Evolutionary conservation across 2,113 vertebrate species (phyloP), one percentile per base, ranked within the genome.

Genomic region (Strigops habroptila): DNA sequence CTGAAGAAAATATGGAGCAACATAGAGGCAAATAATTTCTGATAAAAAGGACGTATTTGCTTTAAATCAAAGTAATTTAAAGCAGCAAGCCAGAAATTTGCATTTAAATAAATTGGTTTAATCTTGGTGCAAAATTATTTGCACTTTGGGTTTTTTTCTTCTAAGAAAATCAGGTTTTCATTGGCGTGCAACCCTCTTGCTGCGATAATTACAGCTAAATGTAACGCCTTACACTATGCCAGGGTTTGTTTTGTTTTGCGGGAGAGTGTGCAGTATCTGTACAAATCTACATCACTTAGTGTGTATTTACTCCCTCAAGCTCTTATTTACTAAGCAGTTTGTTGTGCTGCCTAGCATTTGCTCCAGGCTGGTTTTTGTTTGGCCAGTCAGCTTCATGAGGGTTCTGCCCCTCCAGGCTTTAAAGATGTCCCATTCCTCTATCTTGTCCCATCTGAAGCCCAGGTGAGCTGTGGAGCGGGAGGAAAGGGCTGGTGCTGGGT

Each of bases 301-400:
- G 31, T 15, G 7, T 13, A 12, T 65, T 86, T 74, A 62, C 14
- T 80, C 53, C 77, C 35, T 28, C 2, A 0, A 33, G 49, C 49
- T 88, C 17, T 39, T 77, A 27, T 30, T 86, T 83, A 22, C 12
- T 27, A 19, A 39, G 37, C 1, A 1, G 5, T 64, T 77, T 65
- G 30, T 5, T 86, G 64, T 69, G 44, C 69, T 78, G 59, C 28
- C 44, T 24, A 39, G 70, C 43, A 17, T 80, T 83, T 83, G 30
- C n/a, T 74, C 52, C 10, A 18, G n/a, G 21, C 21, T 22, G 41
- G 31, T 52, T 78, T 78, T 46, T 60, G 9, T 77, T 49, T 52
- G 51, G 7, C 55, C 0, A 0, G 27, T 70, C 3, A 1, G 14
- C 7, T 10, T 57, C 2, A 0, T 12, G 23, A 33, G 15, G n/a